These are phyloP conservation scores for Drosophila nasuta DNA, from an alignment of 1,140 invertebrate genomes.

Conservation along the genomic window DNA sequence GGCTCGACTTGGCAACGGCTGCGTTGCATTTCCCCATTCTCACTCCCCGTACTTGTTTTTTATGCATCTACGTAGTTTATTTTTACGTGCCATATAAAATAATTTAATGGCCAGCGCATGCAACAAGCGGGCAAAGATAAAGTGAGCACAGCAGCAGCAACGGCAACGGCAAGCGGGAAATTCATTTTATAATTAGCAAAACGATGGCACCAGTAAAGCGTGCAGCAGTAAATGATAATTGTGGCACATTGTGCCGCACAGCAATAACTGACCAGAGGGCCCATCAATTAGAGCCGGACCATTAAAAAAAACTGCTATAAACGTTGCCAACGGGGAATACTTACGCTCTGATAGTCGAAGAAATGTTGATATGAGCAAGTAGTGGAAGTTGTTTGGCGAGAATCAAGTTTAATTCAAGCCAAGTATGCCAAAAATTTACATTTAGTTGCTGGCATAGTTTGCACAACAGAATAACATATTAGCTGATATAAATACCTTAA, in stretches of 20 bases:
- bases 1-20: slow-evolving; percentile 35
- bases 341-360: background rate
- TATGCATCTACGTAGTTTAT: slow-evolving; percentile 49
- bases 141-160: slow-evolving; percentile 9
- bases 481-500: too few species aligned
- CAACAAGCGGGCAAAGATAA: slow-evolving; percentile 54
- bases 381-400: background rate
- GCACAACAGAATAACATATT: too few species aligned
- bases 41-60: slow-evolving; percentile 8
- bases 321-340: slow-evolving; percentile 1
- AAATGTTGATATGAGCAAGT: slow-evolving; percentile 1
- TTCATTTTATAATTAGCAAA: slow-evolving; percentile 66
- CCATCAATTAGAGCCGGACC: slow-evolving; percentile 28
- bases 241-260: slow-evolving; percentile 55
- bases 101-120: slow-evolving; percentile 69
- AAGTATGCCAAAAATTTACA: too few species aligned
- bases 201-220: slow-evolving; percentile 55
- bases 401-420: too few species aligned
- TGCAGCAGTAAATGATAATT: slow-evolving; percentile 61
- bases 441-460: too few species aligned
- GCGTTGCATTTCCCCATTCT: slow-evolving; percentile 28
- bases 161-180: background rate
- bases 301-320: slow-evolving; percentile 21
- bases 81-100: slow-evolving; percentile 82
- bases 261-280: slow-evolving; percentile 39